phyloP scores from a whole-genome alignment of 2,797 vertebrate genomes.

The Pangasius larnaudii region DNA sequence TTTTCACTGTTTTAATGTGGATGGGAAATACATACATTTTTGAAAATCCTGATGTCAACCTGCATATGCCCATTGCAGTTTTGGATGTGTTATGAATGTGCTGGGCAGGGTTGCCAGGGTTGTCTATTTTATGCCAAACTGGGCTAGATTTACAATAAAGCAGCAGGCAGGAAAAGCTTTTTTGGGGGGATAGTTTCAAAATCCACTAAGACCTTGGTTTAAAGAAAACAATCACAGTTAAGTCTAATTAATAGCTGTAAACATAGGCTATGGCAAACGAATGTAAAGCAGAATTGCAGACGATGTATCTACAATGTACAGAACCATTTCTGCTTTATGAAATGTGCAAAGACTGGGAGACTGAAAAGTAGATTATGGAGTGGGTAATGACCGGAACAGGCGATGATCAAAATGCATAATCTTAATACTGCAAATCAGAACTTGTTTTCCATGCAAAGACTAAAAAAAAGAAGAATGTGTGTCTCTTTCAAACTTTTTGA shows the following conservation, averaged over 20 bases:
- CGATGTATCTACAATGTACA: too few relatives aligned
- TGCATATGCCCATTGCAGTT: too few relatives aligned
- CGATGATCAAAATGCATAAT: background rate
- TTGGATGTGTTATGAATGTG: too few relatives aligned
- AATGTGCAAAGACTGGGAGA: background rate
- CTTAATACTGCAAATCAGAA: background rate
- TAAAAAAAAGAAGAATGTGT: background rate
- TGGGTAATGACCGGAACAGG: background rate
- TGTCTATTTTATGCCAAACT: background rate
- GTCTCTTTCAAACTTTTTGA: background rate
- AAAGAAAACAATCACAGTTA: background rate
- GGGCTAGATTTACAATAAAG: background rate
- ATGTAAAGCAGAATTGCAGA: background rate
- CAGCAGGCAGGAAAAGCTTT: background rate
- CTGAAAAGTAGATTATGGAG: background rate
- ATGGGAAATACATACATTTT: too few relatives aligned
- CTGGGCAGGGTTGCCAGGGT: too few relatives aligned
- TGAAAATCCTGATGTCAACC: too few relatives aligned
- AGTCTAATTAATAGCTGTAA: background rate
- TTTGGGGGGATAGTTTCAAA: background rate
- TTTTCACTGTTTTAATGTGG: too few relatives aligned
- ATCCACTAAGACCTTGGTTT: background rate
- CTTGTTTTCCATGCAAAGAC: background rate
- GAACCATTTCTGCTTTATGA: background rate
- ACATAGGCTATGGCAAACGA: background rate